Percentiles rank a stretch among this genome's conserved stretches.
phyloP scores from a whole-genome alignment of 2,113 vertebrate species.

The Lepisosteus oculatus region DNA sequence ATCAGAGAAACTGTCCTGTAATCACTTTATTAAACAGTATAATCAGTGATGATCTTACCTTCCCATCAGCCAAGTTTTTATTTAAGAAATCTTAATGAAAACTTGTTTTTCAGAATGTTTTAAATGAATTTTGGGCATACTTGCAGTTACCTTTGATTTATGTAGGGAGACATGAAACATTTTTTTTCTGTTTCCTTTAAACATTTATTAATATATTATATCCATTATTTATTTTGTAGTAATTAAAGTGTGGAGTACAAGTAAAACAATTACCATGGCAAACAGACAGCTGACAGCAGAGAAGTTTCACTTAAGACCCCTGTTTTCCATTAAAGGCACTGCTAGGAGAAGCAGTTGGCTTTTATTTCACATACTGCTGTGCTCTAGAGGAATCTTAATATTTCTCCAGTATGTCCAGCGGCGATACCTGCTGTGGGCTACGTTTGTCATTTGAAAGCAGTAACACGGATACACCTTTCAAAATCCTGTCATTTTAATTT shows the following conservation, averaged over 20 bases:
- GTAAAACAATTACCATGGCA: slow-evolving; percentile 43
- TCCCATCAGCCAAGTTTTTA: too few relatives aligned
- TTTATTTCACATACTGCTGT: slow-evolving; percentile 58
- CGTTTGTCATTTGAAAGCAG: slow-evolving; percentile 73
- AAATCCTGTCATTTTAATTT: slow-evolving; percentile 70
- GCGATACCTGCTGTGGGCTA: slow-evolving; percentile 67
- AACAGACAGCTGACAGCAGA: slow-evolving; percentile 28
- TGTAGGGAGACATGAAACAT: too few relatives aligned
- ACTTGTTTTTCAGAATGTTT: too few relatives aligned
- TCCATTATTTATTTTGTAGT: too few relatives aligned
- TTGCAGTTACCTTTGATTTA: too few relatives aligned
- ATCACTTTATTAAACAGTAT: too few relatives aligned
- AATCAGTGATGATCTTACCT: too few relatives aligned
- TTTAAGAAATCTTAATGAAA: too few relatives aligned
- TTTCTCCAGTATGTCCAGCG: slow-evolving; percentile 68
- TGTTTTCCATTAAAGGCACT: slow-evolving; percentile 37
- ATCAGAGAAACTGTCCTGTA: too few relatives aligned
- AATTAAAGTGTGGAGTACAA: slow-evolving; percentile 1
- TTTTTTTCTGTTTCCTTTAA: too few relatives aligned
- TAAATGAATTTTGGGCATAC: too few relatives aligned
- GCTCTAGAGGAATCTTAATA: slow-evolving; percentile 59
- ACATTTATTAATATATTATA: too few relatives aligned
- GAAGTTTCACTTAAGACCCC: slow-evolving; percentile 32
- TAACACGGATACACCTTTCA: slow-evolving; percentile 62
- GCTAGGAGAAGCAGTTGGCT: slow-evolving; percentile 55